A percentile compares a stretch with the other conserved stretches of the same genome.
phyloP scores from a whole-genome alignment of 2,888 invertebrate genomes.

The Coelinius sp. region DNA sequence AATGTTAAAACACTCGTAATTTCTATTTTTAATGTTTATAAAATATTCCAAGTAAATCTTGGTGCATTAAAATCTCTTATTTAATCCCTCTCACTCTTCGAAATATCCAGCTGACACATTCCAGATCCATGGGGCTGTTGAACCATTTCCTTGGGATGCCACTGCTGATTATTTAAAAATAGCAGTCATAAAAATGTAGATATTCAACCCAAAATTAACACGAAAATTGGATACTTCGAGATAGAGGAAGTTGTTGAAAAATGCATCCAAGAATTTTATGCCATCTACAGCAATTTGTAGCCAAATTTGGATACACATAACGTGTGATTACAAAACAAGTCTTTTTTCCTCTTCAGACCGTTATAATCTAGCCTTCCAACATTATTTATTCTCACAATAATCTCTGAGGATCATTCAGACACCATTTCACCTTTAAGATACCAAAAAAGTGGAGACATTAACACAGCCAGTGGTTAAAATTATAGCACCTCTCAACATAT shows the following conservation, averaged over 20 bases:
- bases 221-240: not conserved
- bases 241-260: too few species aligned
- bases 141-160: not conserved
- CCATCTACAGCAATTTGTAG: too few species aligned
- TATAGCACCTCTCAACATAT: not conserved
- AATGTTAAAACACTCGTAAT: too few species aligned
- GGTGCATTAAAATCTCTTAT: not conserved
- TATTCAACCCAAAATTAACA: not conserved
- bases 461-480: not conserved
- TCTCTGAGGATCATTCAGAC: too few species aligned
- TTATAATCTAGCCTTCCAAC: too few species aligned
- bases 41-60: not conserved
- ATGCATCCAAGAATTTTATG: too few species aligned
- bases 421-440: too few species aligned
- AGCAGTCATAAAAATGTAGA: not conserved
- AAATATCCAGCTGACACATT: not conserved
- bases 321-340: too few species aligned
- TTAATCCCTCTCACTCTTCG: not conserved
- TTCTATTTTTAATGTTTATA: not conserved
- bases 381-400: too few species aligned
- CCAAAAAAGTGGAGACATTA: not conserved
- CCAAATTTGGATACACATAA: too few species aligned
- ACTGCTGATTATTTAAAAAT: not conserved
- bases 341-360: too few species aligned
- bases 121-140: not conserved